These are phyloP conservation scores for Bucco capensis DNA, from an alignment of 2,113 vertebrate genomes.

Conservation along the genomic window DNA sequence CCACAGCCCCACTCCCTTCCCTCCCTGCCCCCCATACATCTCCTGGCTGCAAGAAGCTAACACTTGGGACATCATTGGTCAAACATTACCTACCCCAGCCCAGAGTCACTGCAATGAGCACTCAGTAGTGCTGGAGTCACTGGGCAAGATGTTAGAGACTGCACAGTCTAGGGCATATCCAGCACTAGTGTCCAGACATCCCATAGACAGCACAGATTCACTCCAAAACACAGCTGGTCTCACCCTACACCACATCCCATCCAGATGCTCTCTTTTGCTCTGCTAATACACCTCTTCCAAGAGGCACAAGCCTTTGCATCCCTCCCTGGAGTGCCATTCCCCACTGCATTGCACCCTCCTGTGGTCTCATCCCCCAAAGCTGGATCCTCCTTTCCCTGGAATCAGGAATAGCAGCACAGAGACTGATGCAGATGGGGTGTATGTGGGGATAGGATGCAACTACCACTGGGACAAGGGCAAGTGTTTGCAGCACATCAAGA, in stretches of 20 bases:
- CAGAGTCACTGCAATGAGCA: not conserved
- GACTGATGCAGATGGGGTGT: fast-evolving
- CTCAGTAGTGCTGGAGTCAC: not conserved
- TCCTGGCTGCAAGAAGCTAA: not conserved
- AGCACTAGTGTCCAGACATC: not conserved
- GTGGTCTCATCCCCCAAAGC: not conserved
- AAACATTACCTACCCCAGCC: not conserved
- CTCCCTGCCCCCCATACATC: fast-evolving
- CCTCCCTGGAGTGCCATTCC: not conserved
- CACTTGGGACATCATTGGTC: not conserved
- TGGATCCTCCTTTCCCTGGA: not conserved
- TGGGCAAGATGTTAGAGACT: not conserved
- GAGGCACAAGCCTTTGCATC: not conserved
- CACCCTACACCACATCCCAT: not conserved
- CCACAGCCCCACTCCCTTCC: not conserved
- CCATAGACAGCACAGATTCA: not conserved
- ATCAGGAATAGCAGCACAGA: not conserved
- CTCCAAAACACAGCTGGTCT: not conserved
- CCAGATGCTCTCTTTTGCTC: not conserved
- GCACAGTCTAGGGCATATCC: fast-evolving
- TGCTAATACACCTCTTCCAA: not conserved
- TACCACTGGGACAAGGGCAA: not conserved
- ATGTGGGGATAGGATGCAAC: not conserved
- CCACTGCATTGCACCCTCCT: not conserved
- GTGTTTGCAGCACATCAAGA: not conserved